phyloP scores from a whole-genome alignment of 1,140 invertebrate species.

The Atta cephalotes region DNA sequence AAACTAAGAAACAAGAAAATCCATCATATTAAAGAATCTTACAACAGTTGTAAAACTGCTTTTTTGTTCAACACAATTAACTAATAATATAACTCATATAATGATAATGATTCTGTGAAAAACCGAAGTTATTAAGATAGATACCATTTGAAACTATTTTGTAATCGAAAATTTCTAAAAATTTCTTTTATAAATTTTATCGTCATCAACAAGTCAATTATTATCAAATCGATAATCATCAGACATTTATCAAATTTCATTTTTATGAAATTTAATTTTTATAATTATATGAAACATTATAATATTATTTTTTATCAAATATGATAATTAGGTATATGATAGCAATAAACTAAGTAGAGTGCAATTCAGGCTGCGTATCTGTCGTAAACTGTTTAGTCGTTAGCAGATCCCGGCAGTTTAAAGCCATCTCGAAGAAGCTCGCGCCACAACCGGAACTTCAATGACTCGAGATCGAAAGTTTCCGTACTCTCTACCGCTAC shows the following conservation, averaged over 20 bases:
- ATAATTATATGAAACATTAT: background rate
- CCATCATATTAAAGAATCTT: no score
- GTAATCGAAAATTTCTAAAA: background rate
- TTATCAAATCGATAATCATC: background rate
- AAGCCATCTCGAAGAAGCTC: conserved; percentile 64
- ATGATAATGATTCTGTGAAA: background rate
- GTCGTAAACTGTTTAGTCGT: conserved; percentile 44
- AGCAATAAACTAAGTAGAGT: conserved; percentile 7
- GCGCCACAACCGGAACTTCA: conserved; percentile 66
- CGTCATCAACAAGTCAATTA: background rate
- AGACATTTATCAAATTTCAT: background rate
- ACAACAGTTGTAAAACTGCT: no score
- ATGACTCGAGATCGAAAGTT: conserved; percentile 71
- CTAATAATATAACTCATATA: background rate
- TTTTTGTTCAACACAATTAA: no score
- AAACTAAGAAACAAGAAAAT: no score
- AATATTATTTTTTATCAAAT: background rate
- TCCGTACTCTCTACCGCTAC: conserved; percentile 1
- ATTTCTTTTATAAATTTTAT: background rate
- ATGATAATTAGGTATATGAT: no score
- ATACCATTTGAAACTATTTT: background rate
- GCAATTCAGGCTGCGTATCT: conserved; percentile 55
- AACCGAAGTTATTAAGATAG: background rate
- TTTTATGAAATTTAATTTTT: background rate
- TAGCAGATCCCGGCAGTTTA: conserved; percentile 64